Percentiles rank a stretch among this genome's conserved stretches.
Evolutionary conservation across 2,113 vertebrate species (phyloP).

Genomic region (Setophaga coronata): DNA sequence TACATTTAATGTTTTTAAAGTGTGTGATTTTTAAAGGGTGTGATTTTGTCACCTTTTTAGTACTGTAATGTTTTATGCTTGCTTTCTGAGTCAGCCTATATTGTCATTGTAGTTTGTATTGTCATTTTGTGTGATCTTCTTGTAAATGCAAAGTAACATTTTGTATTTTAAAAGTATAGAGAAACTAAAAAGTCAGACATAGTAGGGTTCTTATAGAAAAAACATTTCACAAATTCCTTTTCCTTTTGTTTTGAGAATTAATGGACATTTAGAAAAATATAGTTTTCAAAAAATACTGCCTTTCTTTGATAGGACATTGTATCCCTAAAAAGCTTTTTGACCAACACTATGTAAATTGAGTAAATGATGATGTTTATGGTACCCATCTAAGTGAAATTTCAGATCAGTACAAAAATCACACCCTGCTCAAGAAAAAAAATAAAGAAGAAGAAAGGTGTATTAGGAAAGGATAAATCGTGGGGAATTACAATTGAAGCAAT

Average conservation of each 20-base stretch:
- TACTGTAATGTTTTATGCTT: not conserved
- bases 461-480: not conserved
- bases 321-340: not conserved
- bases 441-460: not conserved
- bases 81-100: not conserved
- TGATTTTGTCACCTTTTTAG: not conserved
- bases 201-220: not conserved
- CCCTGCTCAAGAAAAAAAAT: not conserved
- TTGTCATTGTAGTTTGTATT: not conserved
- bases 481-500: not conserved
- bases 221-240: not conserved
- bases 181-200: not conserved
- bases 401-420: not conserved
- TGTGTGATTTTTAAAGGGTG: not conserved
- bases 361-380: not conserved
- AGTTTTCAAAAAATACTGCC: not conserved
- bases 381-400: not conserved
- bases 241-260: not conserved
- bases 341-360: not conserved
- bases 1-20: not conserved
- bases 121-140: not conserved
- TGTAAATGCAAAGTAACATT: not conserved
- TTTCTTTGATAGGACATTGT: not conserved
- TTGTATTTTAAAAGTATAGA: not conserved
- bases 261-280: not conserved